Conservation (phyloP, 2,113 vertebrate species). For the Naja naja region DNA sequence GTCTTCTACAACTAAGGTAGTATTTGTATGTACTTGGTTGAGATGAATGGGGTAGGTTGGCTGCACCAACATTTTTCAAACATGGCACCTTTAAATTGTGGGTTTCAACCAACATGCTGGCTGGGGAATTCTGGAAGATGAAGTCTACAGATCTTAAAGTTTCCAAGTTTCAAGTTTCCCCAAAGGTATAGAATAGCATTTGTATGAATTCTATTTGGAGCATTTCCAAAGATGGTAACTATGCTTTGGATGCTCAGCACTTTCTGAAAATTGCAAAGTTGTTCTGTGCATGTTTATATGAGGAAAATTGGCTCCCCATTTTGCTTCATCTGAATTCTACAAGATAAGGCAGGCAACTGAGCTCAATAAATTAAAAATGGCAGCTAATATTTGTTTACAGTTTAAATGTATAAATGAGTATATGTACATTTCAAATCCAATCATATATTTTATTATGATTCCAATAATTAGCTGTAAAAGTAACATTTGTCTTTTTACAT, state of each 20-base stretch:
- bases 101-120: not conserved
- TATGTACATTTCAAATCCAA: slow-evolving; percentile 16
- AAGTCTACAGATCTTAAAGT: not conserved
- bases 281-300: not conserved
- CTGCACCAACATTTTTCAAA: not conserved
- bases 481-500: slow-evolving; percentile 39
- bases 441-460: not conserved
- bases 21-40: not conserved
- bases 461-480: slow-evolving; percentile 25
- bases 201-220: not conserved
- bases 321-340: not conserved
- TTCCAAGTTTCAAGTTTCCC: not conserved
- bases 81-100: not conserved
- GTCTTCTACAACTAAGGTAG: not conserved
- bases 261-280: not conserved
- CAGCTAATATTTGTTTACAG: slow-evolving; percentile 19
- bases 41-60: not conserved
- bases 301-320: not conserved
- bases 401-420: slow-evolving; percentile 13
- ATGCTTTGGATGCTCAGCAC: not conserved
- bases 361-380: not conserved
- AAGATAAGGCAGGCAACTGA: not conserved
- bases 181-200: not conserved
- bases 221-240: not conserved
- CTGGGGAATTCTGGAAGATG: not conserved